Percentiles rank a stretch among this genome's conserved stretches.
Evolutionary conservation across 35 echinoderm and acorn worm species (phyloP).

Genomic region (Chiridota heheva): DNA sequence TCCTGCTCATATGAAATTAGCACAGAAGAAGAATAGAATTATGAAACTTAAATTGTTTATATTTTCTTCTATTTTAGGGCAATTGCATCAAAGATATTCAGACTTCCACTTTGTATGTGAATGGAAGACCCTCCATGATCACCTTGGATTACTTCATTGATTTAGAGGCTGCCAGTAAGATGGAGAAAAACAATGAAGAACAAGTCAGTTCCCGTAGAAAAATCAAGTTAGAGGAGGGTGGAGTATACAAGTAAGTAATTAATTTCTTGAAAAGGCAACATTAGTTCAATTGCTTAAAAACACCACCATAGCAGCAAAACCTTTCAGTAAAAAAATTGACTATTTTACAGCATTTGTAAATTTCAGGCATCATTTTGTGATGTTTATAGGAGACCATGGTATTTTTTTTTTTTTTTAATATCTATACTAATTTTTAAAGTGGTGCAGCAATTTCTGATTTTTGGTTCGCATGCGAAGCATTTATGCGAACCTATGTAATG

Average conservation of each 20-base stretch:
- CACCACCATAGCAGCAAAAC: too few species aligned
- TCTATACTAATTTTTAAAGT: too few species aligned
- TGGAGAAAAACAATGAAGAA: conserved; percentile 40
- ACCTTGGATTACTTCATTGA: conserved; percentile 95
- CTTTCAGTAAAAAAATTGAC: too few species aligned
- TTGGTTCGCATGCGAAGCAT: too few species aligned
- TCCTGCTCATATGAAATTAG: too few species aligned
- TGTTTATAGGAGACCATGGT: too few species aligned
- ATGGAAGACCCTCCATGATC: conserved; percentile 92
- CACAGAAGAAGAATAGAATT: too few species aligned
- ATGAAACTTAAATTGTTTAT: too few species aligned
- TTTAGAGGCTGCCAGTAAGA: conserved; percentile 51
- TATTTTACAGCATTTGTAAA: not conserved
- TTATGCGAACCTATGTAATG: too few species aligned
- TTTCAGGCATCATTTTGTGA: not conserved
- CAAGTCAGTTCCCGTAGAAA: not conserved
- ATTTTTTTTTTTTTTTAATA: too few species aligned
- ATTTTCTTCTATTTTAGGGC: conserved; percentile 54
- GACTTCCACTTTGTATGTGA: conserved; percentile 84
- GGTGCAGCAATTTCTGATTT: too few species aligned
- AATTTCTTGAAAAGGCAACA: not conserved
- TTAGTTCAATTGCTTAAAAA: too few species aligned
- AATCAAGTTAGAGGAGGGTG: conserved; percentile 38
- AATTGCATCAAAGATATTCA: conserved; percentile 96
- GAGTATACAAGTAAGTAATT: conserved; percentile 62